Base-by-base conservation (phyloP, 2,113 vertebrate genomes). In the Dicentrarchus labrax region DNA sequence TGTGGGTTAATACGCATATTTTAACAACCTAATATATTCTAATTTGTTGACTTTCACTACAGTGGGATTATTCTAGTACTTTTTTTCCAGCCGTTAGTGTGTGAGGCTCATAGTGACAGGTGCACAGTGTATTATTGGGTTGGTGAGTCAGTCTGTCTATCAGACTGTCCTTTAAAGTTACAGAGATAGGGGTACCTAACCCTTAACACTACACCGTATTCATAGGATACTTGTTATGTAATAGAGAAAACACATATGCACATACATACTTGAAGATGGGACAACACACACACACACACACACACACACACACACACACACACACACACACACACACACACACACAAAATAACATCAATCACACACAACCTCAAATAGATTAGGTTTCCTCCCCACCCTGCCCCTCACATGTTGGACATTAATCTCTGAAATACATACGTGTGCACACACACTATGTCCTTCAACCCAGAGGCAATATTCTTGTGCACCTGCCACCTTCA, bases 71-170 rank as follows among this genome's bases (percentile, higher is more conserved):
- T 56, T 68, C n/a, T 45, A 4, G 41, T 13, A 19, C 9, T 21
- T 19, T 21, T 64, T 13, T 30, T 3, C 8, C 11, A 62, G 39
- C 3, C 54, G 41, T 83, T 50, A 66, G 68, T 54, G 66, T 76
- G 36, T 50, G 45, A 68, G 43, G 56, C 66, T 43, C 67, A 41
- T 17, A n/a, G 66, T 76, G 80, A 86, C 88, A 91, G 78, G 43
- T 90, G 88, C 43, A 43, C 65, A 12, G 70, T 59, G 43, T 85
- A 72, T 88, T 69, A 90, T 1, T 62, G 80, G 47, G 61, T 24
- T 39, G 41, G 24, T 41, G 70, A 83, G 78, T 87, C 86, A 83
- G 50, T 81, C 43, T 47, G 48, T 72, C 77, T 45, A 21, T 70
- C 45, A 57, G 38, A 77, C 47, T 77, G 57, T 56, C 71, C 51